Conservation (phyloP, 2,113 vertebrate genomes). For the Podilymbus podiceps region DNA sequence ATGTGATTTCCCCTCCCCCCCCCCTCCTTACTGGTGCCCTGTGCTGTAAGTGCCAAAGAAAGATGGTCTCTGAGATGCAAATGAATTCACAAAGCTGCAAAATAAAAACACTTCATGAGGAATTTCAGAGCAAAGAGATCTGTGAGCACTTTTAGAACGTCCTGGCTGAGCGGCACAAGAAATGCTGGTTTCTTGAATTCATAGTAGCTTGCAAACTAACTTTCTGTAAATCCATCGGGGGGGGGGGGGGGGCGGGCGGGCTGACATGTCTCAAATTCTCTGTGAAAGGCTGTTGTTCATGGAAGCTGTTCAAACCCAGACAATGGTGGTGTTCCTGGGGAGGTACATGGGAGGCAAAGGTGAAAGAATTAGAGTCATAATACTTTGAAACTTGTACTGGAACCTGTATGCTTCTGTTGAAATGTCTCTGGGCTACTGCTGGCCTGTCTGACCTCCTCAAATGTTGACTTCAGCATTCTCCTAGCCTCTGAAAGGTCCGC, state of each 20-base stretch:
- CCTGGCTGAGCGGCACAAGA: background rate
- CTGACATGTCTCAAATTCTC: background rate
- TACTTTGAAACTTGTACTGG: background rate
- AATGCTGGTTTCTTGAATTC: background rate
- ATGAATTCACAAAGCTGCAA: background rate
- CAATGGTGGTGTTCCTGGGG: background rate
- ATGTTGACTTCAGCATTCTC: background rate
- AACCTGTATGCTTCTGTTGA: background rate
- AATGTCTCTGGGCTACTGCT: background rate
- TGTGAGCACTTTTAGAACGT: background rate
- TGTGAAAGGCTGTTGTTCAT: background rate
- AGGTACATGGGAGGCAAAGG: background rate
- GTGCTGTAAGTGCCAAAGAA: background rate
- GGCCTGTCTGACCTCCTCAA: background rate
- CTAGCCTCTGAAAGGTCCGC: background rate
- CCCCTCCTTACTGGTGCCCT: background rate
- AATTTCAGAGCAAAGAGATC: background rate
- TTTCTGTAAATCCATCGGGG: background rate
- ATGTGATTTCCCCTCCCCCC: too few relatives aligned
- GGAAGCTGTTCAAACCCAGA: background rate
- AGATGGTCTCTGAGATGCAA: background rate
- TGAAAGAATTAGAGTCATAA: too few relatives aligned
- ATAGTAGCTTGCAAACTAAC: background rate
- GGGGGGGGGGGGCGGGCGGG: background rate
- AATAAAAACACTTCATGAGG: background rate